phyloP scores from a whole-genome alignment of 2,113 vertebrate genomes.

The Chaenogobius annularis region DNA sequence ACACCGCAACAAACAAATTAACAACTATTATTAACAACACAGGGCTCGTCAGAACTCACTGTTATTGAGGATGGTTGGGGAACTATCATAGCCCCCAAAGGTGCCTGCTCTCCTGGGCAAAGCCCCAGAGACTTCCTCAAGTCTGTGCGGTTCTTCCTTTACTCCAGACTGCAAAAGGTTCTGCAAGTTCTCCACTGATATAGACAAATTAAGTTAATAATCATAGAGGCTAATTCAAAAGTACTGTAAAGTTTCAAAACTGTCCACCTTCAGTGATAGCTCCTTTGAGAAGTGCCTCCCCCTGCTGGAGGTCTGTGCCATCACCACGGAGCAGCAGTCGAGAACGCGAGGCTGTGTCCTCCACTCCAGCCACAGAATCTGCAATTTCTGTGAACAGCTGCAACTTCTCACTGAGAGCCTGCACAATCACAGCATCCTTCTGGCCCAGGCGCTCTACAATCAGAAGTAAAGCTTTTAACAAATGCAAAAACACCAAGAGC shows the following conservation, averaged over 20 bases:
- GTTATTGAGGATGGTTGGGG: constrained; percentile 68
- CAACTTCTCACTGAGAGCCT: constrained; percentile 87
- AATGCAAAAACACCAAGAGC: not conserved
- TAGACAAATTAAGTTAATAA: constrained; percentile 13
- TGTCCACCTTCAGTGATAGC: constrained; percentile 86
- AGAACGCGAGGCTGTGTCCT: constrained; percentile 68
- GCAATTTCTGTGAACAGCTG: constrained; percentile 89
- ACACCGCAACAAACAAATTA: constrained; percentile 15
- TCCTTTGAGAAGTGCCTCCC: constrained; percentile 84
- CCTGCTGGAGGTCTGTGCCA: constrained; percentile 82
- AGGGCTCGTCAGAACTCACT: constrained; percentile 72
- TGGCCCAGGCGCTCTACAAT: constrained; percentile 81
- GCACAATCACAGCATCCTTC: constrained; percentile 84
- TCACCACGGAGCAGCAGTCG: constrained; percentile 81
- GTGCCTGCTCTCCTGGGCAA: constrained; percentile 83
- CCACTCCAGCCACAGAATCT: constrained; percentile 77
- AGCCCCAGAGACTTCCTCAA: constrained; percentile 67
- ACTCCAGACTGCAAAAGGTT: constrained; percentile 80
- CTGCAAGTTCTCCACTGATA: constrained; percentile 87
- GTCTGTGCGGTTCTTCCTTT: constrained; percentile 49
- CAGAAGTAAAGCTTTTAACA: not conserved
- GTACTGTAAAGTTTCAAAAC: not conserved
- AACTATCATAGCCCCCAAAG: constrained; percentile 86
- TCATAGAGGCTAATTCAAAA: not conserved
- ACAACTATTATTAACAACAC: not conserved